phyloP scores from a whole-genome alignment of 2,888 invertebrate species.

The Abscondita cerata region DNA sequence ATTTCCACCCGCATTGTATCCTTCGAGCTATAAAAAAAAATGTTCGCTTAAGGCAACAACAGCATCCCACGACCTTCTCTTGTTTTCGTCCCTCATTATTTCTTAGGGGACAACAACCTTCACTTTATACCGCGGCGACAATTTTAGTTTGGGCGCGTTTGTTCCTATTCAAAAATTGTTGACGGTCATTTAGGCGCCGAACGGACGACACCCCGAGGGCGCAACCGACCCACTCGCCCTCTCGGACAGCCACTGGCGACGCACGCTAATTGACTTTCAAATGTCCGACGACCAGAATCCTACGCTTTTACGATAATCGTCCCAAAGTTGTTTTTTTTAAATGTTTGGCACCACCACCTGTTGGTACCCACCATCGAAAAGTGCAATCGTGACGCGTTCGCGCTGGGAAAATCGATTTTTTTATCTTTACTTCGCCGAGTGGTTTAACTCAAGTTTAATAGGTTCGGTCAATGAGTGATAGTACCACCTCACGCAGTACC shows the following conservation, averaged over 20 bases:
- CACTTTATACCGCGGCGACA: neutral
- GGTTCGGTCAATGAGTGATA: slow-evolving; percentile 27
- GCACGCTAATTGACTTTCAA: slow-evolving; percentile 50
- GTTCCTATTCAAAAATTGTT: neutral
- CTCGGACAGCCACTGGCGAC: slow-evolving; percentile 45
- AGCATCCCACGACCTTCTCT: neutral
- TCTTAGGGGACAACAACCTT: neutral
- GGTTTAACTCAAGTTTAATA: slow-evolving; percentile 24
- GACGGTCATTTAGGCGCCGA: slow-evolving; percentile 51
- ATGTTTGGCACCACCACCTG: no score
- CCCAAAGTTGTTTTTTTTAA: no score
- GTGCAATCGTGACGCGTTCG: slow-evolving; percentile 30
- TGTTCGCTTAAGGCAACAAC: slow-evolving; percentile 3
- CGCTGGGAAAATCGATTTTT: slow-evolving; percentile 25
- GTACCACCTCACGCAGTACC: slow-evolving; percentile 24
- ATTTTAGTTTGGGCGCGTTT: neutral
- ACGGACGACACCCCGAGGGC: slow-evolving; percentile 50
- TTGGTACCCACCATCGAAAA: slow-evolving; percentile 24
- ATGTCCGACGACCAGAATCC: slow-evolving; percentile 42
- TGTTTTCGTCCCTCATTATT: neutral
- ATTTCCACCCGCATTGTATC: slow-evolving; percentile 1
- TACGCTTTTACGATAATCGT: slow-evolving; percentile 33
- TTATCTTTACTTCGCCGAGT: slow-evolving; percentile 15
- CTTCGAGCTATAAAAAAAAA: neutral
- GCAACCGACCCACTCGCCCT: slow-evolving; percentile 51